Percentiles rank a stretch among this genome's conserved stretches.
These are phyloP conservation scores for Oncopodura yosiiana DNA, from an alignment of 1,140 invertebrate species.

Conservation along the genomic window DNA sequence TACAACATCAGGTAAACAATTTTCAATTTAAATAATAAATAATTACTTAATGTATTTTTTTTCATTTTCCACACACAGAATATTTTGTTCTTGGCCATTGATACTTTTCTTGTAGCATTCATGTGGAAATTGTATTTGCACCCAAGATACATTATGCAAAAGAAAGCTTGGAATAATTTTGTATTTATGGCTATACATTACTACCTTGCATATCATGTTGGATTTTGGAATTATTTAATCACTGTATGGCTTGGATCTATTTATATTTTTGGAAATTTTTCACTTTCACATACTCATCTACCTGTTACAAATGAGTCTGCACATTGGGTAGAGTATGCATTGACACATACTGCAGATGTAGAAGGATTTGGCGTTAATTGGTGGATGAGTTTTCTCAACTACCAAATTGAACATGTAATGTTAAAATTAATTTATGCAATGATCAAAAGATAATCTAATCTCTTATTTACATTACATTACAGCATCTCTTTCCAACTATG, in stretches of 20 bases:
- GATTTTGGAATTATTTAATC: constrained; percentile 23
- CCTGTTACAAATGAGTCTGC: constrained; percentile 16
- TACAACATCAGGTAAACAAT: constrained; percentile 30
- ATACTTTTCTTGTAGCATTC: constrained; percentile 29
- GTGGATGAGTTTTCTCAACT: constrained; percentile 15
- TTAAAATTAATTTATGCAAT: constrained; percentile 17
- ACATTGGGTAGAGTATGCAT: constrained; percentile 30
- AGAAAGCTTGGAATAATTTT: constrained; percentile 14
- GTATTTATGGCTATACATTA: constrained; percentile 32
- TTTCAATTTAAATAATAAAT: not conserved
- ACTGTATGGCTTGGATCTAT: constrained; percentile 31
- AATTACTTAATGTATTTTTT: not conserved
- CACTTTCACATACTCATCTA: constrained; percentile 29
- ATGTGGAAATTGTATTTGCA: constrained; percentile 35
- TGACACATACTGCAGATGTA: constrained; percentile 27
- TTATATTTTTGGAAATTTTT: constrained; percentile 34
- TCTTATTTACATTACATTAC: not conserved
- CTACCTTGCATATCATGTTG: constrained; percentile 26
- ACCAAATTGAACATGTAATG: constrained; percentile 25
- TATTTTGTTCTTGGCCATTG: constrained; percentile 25
- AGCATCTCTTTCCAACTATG: constrained; percentile 23
- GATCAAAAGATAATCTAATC: not conserved
- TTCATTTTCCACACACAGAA: constrained; percentile 4
- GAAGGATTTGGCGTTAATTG: constrained; percentile 8
- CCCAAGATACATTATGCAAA: constrained; percentile 26